Conservation (phyloP, 2,888 invertebrate genomes). For the Cactoblastis cactorum region DNA sequence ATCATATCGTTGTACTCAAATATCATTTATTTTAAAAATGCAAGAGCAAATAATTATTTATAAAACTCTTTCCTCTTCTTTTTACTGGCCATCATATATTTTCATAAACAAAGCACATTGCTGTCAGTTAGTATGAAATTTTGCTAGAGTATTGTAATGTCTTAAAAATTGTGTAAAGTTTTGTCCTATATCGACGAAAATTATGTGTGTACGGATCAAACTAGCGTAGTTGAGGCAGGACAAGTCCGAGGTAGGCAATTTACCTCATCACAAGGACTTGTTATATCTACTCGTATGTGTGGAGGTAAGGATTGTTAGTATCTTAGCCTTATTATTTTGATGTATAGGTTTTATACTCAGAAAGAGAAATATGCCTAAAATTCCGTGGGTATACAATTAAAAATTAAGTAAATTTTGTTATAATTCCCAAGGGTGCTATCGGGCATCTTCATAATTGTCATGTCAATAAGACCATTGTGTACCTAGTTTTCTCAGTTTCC, state of each 20-base stretch:
- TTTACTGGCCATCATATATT: not conserved
- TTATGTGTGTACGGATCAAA: slow-evolving; percentile 29
- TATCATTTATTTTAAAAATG: no score
- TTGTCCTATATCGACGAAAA: slow-evolving; percentile 25
- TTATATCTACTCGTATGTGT: not conserved
- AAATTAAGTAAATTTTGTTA: no score
- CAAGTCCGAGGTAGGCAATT: not conserved
- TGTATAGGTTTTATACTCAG: not conserved
- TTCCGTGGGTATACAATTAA: no score
- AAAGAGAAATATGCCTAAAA: not conserved
- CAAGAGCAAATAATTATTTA: no score
- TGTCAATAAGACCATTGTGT: no score
- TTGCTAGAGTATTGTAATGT: slow-evolving; percentile 28
- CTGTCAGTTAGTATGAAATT: slow-evolving; percentile 8
- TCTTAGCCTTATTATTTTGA: not conserved
- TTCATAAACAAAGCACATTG: slow-evolving; percentile 29
- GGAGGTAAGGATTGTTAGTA: not conserved
- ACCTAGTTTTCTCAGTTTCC: no score
- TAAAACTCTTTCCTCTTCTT: no score
- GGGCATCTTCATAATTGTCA: no score
- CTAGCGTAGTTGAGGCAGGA: not conserved
- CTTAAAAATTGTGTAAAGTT: slow-evolving; percentile 33
- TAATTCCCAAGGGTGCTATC: no score
- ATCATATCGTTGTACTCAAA: no score
- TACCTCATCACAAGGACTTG: not conserved